Conservation (phyloP, 2,797 vertebrate genomes). For the Notolepis coatsorum region DNA sequence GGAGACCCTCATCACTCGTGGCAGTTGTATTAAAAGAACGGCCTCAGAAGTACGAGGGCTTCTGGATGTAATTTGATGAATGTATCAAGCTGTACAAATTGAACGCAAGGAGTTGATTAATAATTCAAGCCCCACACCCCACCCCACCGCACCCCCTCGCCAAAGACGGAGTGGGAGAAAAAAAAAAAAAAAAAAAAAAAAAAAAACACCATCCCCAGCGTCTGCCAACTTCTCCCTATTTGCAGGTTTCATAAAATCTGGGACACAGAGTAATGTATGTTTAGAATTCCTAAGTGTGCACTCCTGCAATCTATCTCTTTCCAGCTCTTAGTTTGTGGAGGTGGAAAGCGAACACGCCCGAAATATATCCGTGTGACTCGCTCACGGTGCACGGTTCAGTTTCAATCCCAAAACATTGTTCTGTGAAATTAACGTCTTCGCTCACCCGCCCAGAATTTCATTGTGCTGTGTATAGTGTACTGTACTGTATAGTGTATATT, state of each 20-base stretch:
- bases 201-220: conserved; percentile 63
- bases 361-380: conserved; percentile 36
- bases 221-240: conserved; percentile 53
- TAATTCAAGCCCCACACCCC: conserved; percentile 77
- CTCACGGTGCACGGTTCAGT: not conserved
- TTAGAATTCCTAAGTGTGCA: conserved; percentile 60
- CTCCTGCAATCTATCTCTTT: conserved; percentile 37
- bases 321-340: conserved; percentile 24
- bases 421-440: no score
- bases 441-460: no score
- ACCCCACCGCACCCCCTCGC: conserved; percentile 64
- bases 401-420: no score
- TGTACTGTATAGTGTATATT: no score
- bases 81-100: conserved; percentile 80
- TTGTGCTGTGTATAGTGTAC: no score
- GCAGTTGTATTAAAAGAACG: conserved; percentile 64
- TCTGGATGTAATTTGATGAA: conserved; percentile 77
- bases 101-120: conserved; percentile 76
- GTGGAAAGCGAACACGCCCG: conserved; percentile 16
- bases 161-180: conserved; percentile 57
- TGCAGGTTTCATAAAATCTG: conserved; percentile 71
- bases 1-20: conserved; percentile 42
- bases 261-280: conserved; percentile 64
- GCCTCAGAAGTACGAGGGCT: conserved; percentile 54
- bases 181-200: conserved; percentile 65